Evolutionary conservation across 2,113 vertebrate species (phyloP).

Genomic region (Bucco capensis): DNA sequence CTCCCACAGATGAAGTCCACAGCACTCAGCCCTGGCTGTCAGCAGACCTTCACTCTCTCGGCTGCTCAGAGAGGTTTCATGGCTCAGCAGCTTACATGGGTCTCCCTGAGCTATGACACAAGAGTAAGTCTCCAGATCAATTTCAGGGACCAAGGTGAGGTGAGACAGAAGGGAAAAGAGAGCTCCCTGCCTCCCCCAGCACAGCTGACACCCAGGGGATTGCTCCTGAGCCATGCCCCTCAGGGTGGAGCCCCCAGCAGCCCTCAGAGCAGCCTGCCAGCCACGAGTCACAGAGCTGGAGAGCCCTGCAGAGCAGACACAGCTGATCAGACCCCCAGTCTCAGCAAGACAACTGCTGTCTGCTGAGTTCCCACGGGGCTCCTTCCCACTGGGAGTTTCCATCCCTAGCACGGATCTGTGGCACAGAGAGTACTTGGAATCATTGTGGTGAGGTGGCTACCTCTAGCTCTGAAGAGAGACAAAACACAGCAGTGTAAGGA

Average conservation of each 20-base stretch:
- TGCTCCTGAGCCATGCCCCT: neutral
- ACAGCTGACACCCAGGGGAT: neutral
- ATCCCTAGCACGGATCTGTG: neutral
- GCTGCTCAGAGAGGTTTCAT: neutral
- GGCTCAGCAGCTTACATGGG: neutral
- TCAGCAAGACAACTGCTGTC: neutral
- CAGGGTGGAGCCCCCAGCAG: neutral
- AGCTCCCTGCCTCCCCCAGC: neutral
- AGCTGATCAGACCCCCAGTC: neutral
- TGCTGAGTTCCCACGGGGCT: accelerated
- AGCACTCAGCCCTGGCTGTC: neutral
- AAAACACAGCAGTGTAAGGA: neutral
- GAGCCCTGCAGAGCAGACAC: neutral
- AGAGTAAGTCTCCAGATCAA: neutral
- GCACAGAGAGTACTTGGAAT: neutral
- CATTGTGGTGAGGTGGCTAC: neutral
- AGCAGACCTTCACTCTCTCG: neutral
- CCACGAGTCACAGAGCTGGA: neutral
- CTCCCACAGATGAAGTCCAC: neutral
- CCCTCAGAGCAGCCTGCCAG: neutral
- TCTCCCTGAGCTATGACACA: accelerated
- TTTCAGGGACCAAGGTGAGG: accelerated
- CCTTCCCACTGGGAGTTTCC: accelerated
- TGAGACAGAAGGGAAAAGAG: neutral
- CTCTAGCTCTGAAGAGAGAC: neutral